These are phyloP conservation scores for Patella caerulea DNA, from an alignment of 2,888 invertebrate genomes.

Conservation along the genomic window DNA sequence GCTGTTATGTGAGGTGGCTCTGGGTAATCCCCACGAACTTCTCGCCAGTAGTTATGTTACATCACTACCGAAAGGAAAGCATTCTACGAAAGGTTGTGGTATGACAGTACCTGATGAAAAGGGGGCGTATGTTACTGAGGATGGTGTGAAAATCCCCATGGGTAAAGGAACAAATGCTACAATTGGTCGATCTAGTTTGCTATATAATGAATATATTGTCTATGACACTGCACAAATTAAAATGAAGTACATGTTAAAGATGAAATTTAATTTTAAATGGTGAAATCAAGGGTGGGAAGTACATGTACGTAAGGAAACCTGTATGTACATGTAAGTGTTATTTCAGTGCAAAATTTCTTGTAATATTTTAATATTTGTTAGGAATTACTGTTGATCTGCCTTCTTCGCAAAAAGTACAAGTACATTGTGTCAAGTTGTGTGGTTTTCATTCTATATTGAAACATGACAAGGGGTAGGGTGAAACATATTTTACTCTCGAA, in stretches of 20 bases:
- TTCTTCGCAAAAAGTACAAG: no score
- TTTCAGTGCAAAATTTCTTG: no score
- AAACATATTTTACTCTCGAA: no score
- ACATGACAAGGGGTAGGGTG: no score
- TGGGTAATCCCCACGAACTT: constrained; percentile 90
- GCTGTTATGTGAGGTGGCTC: constrained; percentile 92
- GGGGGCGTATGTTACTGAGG: constrained; percentile 74
- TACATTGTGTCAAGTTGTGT: no score
- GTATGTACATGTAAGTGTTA: no score
- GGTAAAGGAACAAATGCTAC: constrained; percentile 60
- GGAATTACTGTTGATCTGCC: no score
- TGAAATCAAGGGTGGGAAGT: constrained; percentile 33
- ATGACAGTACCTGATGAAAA: constrained; percentile 86
- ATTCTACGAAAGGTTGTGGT: constrained; percentile 88
- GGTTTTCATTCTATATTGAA: no score
- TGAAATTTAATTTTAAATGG: constrained; percentile 86
- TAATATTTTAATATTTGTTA: no score
- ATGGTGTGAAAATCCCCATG: constrained; percentile 75
- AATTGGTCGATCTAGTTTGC: constrained; percentile 74
- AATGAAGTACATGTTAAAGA: constrained; percentile 87
- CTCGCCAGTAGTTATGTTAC: constrained; percentile 81
- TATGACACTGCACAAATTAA: constrained; percentile 96
- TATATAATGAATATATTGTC: constrained; percentile 96
- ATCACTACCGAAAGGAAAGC: constrained; percentile 85
- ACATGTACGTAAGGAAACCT: no score